These are phyloP conservation scores for Apodemus speciosus DNA, from an alignment of 2,113 vertebrate species.

Conservation along the genomic window DNA sequence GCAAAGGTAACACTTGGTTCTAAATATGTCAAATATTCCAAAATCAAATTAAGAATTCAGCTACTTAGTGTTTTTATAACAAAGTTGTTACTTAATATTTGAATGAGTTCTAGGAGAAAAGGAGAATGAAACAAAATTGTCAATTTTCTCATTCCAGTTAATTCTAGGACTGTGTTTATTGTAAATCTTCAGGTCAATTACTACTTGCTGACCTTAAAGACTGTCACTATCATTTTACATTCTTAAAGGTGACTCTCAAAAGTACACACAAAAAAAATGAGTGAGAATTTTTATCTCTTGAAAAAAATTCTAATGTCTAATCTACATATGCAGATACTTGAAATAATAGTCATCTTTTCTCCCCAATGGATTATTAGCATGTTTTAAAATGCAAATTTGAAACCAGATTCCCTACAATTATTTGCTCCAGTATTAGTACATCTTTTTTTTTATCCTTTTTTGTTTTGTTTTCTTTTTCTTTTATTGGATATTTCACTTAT, in stretches of 20 bases:
- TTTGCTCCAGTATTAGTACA: too few species aligned
- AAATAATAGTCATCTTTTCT: neutral
- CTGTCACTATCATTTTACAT: neutral
- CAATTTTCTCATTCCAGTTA: neutral
- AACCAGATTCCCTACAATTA: too few species aligned
- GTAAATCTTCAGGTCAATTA: neutral
- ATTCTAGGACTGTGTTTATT: neutral
- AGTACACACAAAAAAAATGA: neutral
- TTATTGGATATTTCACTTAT: too few species aligned
- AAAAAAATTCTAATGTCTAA: neutral
- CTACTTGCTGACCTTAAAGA: neutral
- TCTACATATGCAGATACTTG: neutral
- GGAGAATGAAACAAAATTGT: neutral
- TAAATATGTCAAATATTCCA: conserved; percentile 2
- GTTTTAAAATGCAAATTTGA: too few species aligned
- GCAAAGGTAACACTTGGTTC: neutral
- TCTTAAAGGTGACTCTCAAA: neutral
- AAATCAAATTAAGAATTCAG: conserved; percentile 3
- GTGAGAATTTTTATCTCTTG: neutral
- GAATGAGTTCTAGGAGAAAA: neutral
- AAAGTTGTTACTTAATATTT: neutral
- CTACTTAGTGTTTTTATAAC: neutral
- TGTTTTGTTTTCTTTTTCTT: too few species aligned
- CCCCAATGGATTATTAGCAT: too few species aligned
- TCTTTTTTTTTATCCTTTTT: too few species aligned